A percentile compares a stretch with the other conserved stretches of the same genome.
Conservation (phyloP, 2,113 vertebrate species). For the Zosterops lateralis region DNA sequence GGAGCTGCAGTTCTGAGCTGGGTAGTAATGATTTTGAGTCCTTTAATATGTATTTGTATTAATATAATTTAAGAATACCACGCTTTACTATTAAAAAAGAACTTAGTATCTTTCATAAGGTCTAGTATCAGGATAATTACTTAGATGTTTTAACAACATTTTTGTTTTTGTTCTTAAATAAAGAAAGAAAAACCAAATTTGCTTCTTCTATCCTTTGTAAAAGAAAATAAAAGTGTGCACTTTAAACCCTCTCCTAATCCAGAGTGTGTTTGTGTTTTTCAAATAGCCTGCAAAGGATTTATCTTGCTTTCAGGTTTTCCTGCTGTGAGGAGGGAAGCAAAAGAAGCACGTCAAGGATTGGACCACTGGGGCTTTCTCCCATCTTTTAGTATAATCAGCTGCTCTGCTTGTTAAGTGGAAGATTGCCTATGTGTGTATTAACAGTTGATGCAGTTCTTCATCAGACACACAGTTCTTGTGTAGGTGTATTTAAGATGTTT, state of each 20-base stretch:
- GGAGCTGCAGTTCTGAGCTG: conserved; percentile 73
- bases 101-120: conserved; percentile 76
- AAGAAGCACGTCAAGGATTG: not conserved
- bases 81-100: conserved; percentile 82
- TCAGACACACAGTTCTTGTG: not conserved
- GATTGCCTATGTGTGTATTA: not conserved
- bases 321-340: not conserved
- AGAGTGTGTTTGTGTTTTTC: conserved; percentile 1
- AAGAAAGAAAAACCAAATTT: conserved; percentile 64
- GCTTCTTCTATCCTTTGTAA: conserved; percentile 79
- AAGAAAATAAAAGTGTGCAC: conserved; percentile 77
- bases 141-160: conserved; percentile 82
- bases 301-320: not conserved
- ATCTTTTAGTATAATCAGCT: not conserved
- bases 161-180: conserved; percentile 76
- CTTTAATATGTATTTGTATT: conserved; percentile 79
- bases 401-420: not conserved
- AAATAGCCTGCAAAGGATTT: not conserved
- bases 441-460: not conserved
- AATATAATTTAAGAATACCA: conserved; percentile 83
- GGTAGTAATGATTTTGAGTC: conserved; percentile 69
- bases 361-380: not conserved
- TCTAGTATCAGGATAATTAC: conserved; percentile 81
- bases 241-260: conserved; percentile 64
- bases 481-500: not conserved